Conservation (phyloP, 2,113 vertebrate genomes). For the Artemisiospiza belli region DNA sequence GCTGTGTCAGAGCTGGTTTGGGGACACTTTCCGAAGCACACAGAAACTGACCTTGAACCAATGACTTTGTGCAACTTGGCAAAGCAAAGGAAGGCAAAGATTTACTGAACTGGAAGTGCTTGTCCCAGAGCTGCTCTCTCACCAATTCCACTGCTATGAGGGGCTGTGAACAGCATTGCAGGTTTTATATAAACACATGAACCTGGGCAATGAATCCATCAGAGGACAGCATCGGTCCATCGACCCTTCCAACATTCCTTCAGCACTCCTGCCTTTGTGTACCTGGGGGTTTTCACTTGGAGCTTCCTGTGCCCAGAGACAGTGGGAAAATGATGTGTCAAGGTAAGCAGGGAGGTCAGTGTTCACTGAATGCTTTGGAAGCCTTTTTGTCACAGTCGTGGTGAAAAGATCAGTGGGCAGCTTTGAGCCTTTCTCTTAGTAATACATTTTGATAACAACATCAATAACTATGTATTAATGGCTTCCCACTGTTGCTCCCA, state of each 20-base stretch:
- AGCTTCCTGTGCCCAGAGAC: background rate
- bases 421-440: background rate
- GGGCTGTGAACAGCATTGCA: background rate
- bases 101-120: background rate
- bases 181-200: background rate
- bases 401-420: background rate
- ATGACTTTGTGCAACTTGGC: background rate
- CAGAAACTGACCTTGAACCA: background rate
- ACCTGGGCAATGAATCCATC: background rate
- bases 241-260: background rate
- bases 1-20: background rate
- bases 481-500: background rate
- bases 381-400: background rate
- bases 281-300: background rate
- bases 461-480: background rate
- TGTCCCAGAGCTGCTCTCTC: background rate
- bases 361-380: background rate
- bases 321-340: background rate
- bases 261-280: background rate
- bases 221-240: fast-evolving
- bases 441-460: background rate
- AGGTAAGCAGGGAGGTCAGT: background rate
- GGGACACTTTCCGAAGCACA: background rate
- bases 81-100: background rate
- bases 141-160: background rate